Evolutionary conservation across 2,113 vertebrate genomes (phyloP), one percentile per base, ranked within the genome.

Genomic region (Python bivittatus): DNA sequence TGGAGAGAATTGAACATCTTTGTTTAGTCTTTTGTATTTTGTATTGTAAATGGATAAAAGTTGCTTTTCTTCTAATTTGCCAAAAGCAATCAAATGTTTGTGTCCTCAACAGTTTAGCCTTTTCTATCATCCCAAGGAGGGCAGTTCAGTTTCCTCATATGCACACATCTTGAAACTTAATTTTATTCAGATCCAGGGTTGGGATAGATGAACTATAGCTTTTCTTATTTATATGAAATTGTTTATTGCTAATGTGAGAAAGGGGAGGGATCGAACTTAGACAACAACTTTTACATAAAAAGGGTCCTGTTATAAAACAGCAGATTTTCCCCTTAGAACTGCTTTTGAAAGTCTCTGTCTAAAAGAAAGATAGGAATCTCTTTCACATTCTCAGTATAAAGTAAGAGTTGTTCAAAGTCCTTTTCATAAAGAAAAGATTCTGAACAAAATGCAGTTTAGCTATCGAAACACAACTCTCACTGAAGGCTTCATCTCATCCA

Each of bases 361-460:
- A 91, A 93, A 79, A 94, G 93, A 44, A 95, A 97, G 84, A 91
- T 91, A 94, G 94, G 91, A 93, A 95, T 94, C 93, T 94, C 94
- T 97, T 96, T 97, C 96, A 96, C 92, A 95, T 93, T 93, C 23
- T 94, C 91, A 91, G 33, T 84, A 96, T 94, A 96, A 97, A 96
- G 95, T 96, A 94, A 91, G 96, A 97, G 96, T 97, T 97, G 96
- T 97, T 97, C 91, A 52, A 90, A 95, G 94, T 88, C 91, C 88
- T 95, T 96, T 90, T 93, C 94, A 0, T 94, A 94, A 94, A 94
- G 93, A 38, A 91, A 92, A 88, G 94, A 64, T 94, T 87, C 94
- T 96, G 95, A 96, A 95, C 91, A 91, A 94, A 94, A 94, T 95
- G 94, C 97, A 96, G 84, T 27, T 86, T 86, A 48, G 68, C 94